Evolutionary conservation across 2,113 vertebrate species (phyloP).

Genomic region (Tyto alba): DNA sequence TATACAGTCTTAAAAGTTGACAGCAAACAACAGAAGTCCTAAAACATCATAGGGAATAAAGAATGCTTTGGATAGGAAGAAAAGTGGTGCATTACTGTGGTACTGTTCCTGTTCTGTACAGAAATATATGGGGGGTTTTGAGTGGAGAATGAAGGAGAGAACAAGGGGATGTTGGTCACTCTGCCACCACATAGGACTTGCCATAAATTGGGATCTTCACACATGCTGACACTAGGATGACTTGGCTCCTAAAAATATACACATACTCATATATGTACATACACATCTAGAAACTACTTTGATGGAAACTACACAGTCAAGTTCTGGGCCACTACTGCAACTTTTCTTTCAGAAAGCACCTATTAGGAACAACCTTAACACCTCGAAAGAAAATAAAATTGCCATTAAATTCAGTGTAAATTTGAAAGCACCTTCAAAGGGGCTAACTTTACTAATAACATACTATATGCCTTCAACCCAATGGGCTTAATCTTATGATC

Average conservation of each 20-base stretch:
- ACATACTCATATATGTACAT: not conserved
- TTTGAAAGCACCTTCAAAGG: not conserved
- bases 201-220: not conserved
- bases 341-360: not conserved
- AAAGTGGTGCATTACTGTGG: not conserved
- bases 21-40: not conserved
- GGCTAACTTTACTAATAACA: not conserved
- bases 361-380: not conserved
- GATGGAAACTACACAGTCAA: not conserved
- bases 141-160: not conserved
- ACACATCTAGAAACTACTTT: not conserved
- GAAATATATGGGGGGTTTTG: not conserved
- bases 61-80: not conserved
- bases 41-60: not conserved
- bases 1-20: not conserved
- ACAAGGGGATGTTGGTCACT: not conserved
- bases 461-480: not conserved
- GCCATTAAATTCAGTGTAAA: not conserved
- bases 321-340: not conserved
- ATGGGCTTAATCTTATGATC: fast-evolving
- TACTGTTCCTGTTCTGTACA: not conserved
- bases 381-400: not conserved
- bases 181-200: not conserved
- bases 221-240: not conserved
- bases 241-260: not conserved